A percentile compares a stretch with the other conserved stretches of the same genome.
phyloP scores from a whole-genome alignment of 2,797 vertebrate genomes.

The Carcharodon carcharias region DNA sequence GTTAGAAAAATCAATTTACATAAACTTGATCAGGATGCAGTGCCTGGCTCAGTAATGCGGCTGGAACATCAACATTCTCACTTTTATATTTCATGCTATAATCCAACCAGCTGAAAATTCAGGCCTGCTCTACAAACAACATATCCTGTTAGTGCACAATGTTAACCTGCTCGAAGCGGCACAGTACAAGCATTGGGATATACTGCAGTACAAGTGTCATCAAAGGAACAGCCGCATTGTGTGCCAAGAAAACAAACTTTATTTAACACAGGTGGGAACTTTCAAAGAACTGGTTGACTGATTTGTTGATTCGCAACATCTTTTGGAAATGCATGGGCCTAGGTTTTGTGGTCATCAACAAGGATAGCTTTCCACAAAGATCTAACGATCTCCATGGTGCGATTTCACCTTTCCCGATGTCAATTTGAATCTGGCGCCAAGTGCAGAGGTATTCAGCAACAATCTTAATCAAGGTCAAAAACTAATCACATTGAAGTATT shows the following conservation, averaged over 20 bases:
- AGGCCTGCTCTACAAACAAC: neutral
- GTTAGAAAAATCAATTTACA: neutral
- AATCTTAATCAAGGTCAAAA: too few species aligned
- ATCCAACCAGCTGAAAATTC: neutral
- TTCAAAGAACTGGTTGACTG: neutral
- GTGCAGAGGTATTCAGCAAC: too few species aligned
- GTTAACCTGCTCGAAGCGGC: neutral
- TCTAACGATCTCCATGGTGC: neutral
- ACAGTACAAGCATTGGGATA: neutral
- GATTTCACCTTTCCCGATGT: neutral
- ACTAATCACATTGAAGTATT: neutral
- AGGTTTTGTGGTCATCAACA: neutral
- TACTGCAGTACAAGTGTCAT: neutral
- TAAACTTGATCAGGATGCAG: neutral
- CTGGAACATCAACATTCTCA: neutral
- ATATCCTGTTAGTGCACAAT: too few species aligned
- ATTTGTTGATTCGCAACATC: neutral
- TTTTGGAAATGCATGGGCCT: neutral
- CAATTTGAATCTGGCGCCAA: neutral
- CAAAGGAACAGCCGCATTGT: neutral
- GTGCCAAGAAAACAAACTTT: neutral
- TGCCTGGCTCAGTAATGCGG: neutral
- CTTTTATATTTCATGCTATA: neutral
- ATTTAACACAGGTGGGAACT: neutral
- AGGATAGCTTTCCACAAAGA: neutral